These are phyloP conservation scores for Tragulus kanchil DNA, from an alignment of 2,113 vertebrate genomes.

Conservation along the genomic window DNA sequence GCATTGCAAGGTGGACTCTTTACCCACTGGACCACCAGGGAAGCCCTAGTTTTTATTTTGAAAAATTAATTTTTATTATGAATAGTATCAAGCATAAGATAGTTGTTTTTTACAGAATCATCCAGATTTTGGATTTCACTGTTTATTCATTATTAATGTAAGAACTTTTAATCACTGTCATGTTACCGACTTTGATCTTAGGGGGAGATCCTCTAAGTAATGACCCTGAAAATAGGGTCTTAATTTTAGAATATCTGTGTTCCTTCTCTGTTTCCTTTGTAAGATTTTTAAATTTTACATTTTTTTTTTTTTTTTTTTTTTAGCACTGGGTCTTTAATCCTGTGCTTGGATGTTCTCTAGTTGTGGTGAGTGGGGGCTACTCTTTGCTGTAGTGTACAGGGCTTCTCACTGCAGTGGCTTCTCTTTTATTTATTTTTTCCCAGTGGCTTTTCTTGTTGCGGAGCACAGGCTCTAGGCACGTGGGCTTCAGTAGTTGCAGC, in stretches of 20 bases:
- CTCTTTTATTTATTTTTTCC: too few relatives aligned
- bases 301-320: background rate
- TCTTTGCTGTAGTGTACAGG: background rate
- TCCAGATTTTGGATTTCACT: background rate
- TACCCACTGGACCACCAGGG: too few relatives aligned
- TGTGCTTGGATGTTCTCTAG: background rate
- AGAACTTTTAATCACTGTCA: slow-evolving; percentile 2
- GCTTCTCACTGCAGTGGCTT: too few relatives aligned
- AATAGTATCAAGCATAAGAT: slow-evolving; percentile 19
- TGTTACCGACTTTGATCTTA: slow-evolving; percentile 38
- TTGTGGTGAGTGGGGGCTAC: background rate
- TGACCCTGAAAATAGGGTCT: background rate
- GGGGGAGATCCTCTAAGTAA: background rate
- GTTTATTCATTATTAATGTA: slow-evolving; percentile 27
- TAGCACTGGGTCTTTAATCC: background rate
- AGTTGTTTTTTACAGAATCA: background rate
- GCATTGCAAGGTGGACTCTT: too few relatives aligned
- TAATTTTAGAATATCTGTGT: slow-evolving; percentile 44
- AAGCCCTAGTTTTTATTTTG: background rate
- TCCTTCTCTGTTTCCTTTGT: slow-evolving; percentile 14
- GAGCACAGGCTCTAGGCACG: background rate
- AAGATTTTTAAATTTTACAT: background rate
- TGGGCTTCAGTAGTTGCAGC: background rate
- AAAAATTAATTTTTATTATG: slow-evolving; percentile 16
- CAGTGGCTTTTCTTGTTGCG: too few relatives aligned